Evolutionary conservation across 2,888 invertebrate species (phyloP), one percentile per base, ranked within the genome.

Genomic region (Euphydryas editha): DNA sequence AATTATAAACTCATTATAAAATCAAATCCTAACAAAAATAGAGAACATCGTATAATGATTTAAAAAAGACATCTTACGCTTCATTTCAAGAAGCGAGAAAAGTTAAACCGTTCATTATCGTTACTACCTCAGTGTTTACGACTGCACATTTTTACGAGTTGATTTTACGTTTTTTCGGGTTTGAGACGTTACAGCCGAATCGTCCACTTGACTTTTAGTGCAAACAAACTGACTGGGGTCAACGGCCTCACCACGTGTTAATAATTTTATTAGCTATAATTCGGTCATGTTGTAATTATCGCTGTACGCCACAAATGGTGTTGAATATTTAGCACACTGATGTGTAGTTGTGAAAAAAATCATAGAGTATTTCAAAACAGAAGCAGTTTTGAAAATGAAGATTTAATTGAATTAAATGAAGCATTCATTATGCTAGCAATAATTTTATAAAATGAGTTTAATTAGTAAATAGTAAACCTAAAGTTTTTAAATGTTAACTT

Each of bases 211-310:
- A 59, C 59, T 59, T 39, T 21, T 42, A 21, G 42, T 42, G 42
- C 58, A 63, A 83, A 81, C 80, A 80, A 76, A 75, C 65, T 63
- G 81, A 79, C 80, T 70, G 73, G 72, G 87, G 85, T 88, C 86
- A 81, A 76, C 73, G 79, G 73, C 84, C 87, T 72, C 61, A 76
- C 78, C 87, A 87, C 83, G 85, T 87, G 86, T 79, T 80, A 73
- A 72, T 71, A 74, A 75, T 71, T 84, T 84, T 83, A 83, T 80
- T 82, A 80, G 75, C 78, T 78, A 80, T 82, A 78, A 80, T 80
- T 81, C 72, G 73, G 72, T 62, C 65, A 66, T 71, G 71, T 68
- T 61, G 65, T 73, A 73, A 70, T 74, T 69, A 72, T 72, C 36
- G 17, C 71, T 68, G 61, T 66, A 71, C 59, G 42, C 59, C 46